phyloP scores from a whole-genome alignment of 2,113 vertebrate genomes.

The Saccopteryx leptura region DNA sequence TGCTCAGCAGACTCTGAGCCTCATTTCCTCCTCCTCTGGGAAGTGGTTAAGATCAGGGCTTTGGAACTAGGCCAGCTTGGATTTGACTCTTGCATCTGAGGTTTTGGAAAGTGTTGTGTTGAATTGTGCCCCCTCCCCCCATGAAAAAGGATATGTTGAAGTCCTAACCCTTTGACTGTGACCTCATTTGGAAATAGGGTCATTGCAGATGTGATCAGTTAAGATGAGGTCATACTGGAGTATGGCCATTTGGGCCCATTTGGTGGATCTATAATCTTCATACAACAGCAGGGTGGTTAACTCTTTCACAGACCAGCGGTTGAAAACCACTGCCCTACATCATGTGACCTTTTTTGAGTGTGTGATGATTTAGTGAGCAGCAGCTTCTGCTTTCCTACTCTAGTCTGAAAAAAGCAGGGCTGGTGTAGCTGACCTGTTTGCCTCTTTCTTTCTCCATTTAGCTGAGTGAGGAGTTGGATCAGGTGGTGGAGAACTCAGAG shows the following conservation, averaged over 20 bases:
- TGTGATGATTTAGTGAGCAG: neutral
- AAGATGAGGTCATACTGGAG: neutral
- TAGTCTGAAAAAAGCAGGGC: neutral
- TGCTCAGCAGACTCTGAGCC: neutral
- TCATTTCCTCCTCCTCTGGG: constrained; percentile 48
- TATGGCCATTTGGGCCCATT: neutral
- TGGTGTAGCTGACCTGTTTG: neutral
- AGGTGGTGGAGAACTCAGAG: constrained; percentile 80
- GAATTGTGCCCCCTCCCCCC: neutral
- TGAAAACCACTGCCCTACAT: neutral
- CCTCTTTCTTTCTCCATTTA: constrained; percentile 85
- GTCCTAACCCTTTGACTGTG: neutral
- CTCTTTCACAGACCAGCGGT: no score
- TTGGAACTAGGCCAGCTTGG: constrained; percentile 1
- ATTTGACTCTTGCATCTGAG: neutral
- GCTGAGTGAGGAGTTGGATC: constrained; percentile 92
- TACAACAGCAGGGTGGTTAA: no score
- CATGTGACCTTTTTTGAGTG: neutral
- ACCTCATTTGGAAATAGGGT: neutral
- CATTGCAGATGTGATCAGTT: neutral
- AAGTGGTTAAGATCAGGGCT: constrained; percentile 55
- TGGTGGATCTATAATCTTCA: no score
- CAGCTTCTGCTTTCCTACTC: constrained; percentile 60
- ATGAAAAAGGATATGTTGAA: neutral
- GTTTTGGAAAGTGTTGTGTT: neutral